Evolutionary conservation across 2,113 vertebrate species (phyloP).

Genomic region (Neolamprologus longior): DNA sequence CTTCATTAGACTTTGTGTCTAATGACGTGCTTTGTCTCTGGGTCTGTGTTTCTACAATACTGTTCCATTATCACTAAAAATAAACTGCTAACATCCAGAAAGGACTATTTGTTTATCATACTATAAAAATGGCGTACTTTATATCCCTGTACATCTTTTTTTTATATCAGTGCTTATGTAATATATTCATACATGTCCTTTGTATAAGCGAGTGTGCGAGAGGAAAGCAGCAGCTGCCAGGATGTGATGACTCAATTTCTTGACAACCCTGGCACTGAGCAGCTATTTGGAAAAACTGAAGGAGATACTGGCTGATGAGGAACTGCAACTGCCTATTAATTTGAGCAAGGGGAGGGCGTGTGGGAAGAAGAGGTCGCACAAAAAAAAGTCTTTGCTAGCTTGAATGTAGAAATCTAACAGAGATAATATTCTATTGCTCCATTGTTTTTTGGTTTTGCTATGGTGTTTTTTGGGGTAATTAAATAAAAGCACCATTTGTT

Average conservation of each 20-base stretch:
- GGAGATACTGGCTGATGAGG: conserved; percentile 56
- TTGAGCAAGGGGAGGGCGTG: conserved; percentile 25
- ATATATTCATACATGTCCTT: background rate
- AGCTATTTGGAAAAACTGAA: conserved; percentile 58
- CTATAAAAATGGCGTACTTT: background rate
- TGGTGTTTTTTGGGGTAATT: background rate
- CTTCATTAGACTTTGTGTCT: background rate
- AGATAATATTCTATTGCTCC: background rate
- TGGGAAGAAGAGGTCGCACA: background rate
- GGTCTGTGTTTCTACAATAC: background rate
- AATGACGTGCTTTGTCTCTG: background rate
- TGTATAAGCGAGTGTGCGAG: background rate
- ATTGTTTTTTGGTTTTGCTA: background rate
- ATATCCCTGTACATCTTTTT: background rate
- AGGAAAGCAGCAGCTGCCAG: conserved; percentile 52
- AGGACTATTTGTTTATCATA: background rate
- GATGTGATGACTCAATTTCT: conserved; percentile 65
- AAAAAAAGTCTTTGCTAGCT: background rate
- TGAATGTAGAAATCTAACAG: background rate
- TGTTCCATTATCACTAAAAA: background rate
- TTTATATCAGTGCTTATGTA: background rate
- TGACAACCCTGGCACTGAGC: conserved; percentile 61
- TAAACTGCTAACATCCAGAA: background rate
- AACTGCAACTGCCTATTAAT: conserved; percentile 63
- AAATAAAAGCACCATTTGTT: background rate